Evolutionary conservation across 92 coral and sea anemone genomes (phyloP).

Genomic region (Umimayanthus chanpuru): DNA sequence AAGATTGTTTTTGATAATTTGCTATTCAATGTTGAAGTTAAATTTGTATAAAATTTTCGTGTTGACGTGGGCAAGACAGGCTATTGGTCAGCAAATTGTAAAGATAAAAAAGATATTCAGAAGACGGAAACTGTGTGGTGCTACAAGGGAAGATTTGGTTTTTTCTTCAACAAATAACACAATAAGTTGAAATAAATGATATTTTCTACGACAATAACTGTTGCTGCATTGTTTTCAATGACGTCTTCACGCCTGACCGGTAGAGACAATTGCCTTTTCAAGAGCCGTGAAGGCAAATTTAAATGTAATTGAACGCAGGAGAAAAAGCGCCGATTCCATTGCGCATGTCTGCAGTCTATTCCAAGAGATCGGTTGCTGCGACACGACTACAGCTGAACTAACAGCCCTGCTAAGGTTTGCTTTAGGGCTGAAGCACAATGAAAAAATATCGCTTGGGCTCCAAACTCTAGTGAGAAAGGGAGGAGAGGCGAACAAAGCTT

Average conservation of each 20-base stretch:
- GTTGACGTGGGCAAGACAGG: constrained; percentile 22
- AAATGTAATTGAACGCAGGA: constrained; percentile 17
- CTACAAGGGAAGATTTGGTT: background rate
- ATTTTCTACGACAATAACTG: constrained; percentile 22
- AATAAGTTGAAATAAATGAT: constrained; percentile 21
- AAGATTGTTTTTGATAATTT: constrained; percentile 38
- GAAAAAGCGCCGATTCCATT: background rate
- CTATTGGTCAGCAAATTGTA: constrained; percentile 32
- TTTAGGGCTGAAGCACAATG: constrained; percentile 24
- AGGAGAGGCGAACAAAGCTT: background rate
- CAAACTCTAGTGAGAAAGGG: constrained; percentile 22
- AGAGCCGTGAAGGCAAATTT: constrained; percentile 27
- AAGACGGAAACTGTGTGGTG: background rate
- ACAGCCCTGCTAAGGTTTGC: constrained; percentile 12
- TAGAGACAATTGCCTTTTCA: constrained; percentile 16
- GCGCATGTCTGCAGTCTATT: constrained; percentile 52
- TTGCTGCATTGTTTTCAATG: background rate
- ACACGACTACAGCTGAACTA: constrained; percentile 44
- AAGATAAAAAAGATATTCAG: constrained; percentile 16
- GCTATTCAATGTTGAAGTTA: constrained; percentile 45
- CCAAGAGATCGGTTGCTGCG: constrained; percentile 33
- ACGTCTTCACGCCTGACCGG: background rate
- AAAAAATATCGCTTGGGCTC: background rate
- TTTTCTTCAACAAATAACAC: constrained; percentile 28
- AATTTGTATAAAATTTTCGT: constrained; percentile 40